Base-by-base conservation (phyloP, 2,113 vertebrate genomes). In the Anhinga rufa region DNA sequence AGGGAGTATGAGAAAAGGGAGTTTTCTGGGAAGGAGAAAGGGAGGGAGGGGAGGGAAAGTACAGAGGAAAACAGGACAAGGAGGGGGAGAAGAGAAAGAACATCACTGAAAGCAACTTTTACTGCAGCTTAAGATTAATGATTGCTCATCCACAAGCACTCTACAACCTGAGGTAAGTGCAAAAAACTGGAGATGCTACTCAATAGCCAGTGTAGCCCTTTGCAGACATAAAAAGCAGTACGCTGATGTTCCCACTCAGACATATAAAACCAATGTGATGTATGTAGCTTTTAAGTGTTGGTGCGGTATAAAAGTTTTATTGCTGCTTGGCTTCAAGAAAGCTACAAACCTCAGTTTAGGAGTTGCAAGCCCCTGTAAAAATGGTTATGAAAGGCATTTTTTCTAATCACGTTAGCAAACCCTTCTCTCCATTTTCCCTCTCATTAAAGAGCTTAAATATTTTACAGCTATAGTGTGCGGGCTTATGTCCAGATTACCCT, bases 271-370 rank as follows among this genome's bases (percentile, higher is more conserved):
- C 91, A 87, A 82, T 81, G 61, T 96, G 90, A 92, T 72, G 36
- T 94, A 97, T 97, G 94, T 96, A 95, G 86, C 94, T 96, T 95
- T 97, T 97, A 97, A 96, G 82, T 91, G 91, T 91, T 61, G 71
- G 66, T 91, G 80, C 3, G 1, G 60, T 77, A 96, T 97, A 89
- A 96, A 95, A 95, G 78, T 97, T 96, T 96, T 96, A 97, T 95
- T 74, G 88, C 64, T 87, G 49, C 88, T 90, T 83, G 86, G 84
- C 72, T 93, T 96, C 93, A 91, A 72, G 93, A 93, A 91, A 88
- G 79, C 92, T 91, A 92, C 92, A 96, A 94, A 66, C 60, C 69
- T 94, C 75, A 72, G 88, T 93, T 93, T 86, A 90, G 91, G 94
- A 92, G 86, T 46, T 69, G 74, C 79, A 91, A 29, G 65, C 31